Conservation (phyloP, 53 echinoderm and acorn worm species). For the Paracentrotus lividus region DNA sequence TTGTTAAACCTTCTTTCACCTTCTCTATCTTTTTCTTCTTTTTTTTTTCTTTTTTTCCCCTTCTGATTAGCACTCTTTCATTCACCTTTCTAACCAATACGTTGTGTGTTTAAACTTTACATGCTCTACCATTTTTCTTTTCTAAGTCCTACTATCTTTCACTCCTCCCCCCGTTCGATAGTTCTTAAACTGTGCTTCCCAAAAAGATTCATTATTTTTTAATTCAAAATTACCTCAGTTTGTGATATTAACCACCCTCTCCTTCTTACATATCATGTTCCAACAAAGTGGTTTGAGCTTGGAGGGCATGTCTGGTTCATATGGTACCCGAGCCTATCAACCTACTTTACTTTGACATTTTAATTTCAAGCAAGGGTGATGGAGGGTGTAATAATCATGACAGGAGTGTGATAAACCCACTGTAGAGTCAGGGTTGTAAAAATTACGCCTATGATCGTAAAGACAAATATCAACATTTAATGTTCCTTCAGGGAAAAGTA, state of each 20-base stretch:
- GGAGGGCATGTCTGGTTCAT: constrained; percentile 48
- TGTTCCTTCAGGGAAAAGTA: constrained; percentile 1
- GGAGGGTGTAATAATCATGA: constrained; percentile 44
- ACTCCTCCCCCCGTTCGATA: too few relatives aligned
- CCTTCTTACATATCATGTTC: too few relatives aligned
- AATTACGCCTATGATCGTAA: too few relatives aligned
- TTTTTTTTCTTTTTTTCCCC: neutral
- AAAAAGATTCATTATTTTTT: too few relatives aligned
- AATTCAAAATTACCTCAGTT: too few relatives aligned
- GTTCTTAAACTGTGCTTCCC: too few relatives aligned
- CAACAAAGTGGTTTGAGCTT: neutral
- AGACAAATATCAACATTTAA: neutral
- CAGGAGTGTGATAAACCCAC: neutral
- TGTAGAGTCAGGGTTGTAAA: neutral
- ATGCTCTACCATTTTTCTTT: too few relatives aligned
- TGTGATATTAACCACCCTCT: too few relatives aligned
- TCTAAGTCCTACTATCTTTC: too few relatives aligned
- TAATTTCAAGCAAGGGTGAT: constrained; percentile 58
- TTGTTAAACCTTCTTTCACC: too few relatives aligned
- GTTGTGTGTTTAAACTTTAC: too few relatives aligned
- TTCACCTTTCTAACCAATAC: too few relatives aligned
- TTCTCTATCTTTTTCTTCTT: neutral
- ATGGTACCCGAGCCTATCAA: constrained; percentile 23
- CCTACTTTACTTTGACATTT: constrained; percentile 54
- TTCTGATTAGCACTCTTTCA: neutral